Evolutionary conservation across 2,888 invertebrate species (phyloP).

Genomic region (Dendrolimus houi): DNA sequence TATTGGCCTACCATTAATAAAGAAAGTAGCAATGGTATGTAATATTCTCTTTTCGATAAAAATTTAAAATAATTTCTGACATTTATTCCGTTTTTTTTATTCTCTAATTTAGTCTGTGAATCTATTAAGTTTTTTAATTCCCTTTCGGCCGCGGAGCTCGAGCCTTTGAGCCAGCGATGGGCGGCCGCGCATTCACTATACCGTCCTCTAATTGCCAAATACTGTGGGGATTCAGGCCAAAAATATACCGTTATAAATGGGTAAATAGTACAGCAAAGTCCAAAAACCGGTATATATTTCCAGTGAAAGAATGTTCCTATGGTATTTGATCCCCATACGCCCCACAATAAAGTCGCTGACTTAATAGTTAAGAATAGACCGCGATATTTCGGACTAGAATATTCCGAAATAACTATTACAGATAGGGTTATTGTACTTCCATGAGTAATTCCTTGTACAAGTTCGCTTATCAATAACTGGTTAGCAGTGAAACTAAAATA

Average conservation of each 20-base stretch:
- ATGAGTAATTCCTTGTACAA: constrained; percentile 24
- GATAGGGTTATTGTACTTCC: constrained; percentile 19
- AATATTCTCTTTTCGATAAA: constrained; percentile 14
- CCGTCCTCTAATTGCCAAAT: constrained; percentile 22
- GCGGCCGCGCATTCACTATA: constrained; percentile 19
- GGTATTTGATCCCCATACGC: constrained; percentile 27
- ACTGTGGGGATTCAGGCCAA: constrained; percentile 27
- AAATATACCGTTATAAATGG: constrained; percentile 7
- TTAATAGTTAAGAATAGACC: constrained; percentile 26
- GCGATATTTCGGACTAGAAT: constrained; percentile 21
- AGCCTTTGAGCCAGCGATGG: constrained; percentile 23
- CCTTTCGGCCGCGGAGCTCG: constrained; percentile 11
- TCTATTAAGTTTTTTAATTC: constrained; percentile 20
- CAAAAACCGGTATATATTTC: constrained; percentile 22
- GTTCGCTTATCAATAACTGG: constrained; percentile 24
- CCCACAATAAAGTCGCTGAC: constrained; percentile 25
- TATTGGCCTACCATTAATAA: constrained; percentile 19
- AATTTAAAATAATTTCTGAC: background rate
- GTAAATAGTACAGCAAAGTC: constrained; percentile 13
- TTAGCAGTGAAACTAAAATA: constrained; percentile 18
- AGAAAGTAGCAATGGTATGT: constrained; percentile 21
- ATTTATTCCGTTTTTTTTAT: background rate
- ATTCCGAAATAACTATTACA: constrained; percentile 22
- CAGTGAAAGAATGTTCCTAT: constrained; percentile 27
- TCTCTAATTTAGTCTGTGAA: constrained; percentile 9